Base-by-base conservation (phyloP, 2,797 vertebrate species). In the Tolypeutes matacus region DNA sequence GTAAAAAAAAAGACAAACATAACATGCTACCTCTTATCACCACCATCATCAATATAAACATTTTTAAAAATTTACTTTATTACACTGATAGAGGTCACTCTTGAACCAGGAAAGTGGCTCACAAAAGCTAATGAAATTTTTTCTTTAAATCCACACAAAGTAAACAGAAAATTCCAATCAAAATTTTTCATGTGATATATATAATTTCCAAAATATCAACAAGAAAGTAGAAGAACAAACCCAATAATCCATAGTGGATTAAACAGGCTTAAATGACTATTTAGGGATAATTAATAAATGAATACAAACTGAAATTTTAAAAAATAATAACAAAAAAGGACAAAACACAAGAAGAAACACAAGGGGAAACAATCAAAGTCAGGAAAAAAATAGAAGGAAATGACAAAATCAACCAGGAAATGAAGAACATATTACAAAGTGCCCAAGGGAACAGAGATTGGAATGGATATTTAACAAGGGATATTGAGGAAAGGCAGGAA, bases 321-420 rank as follows among this genome's bases (percentile, higher is more conserved):
- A 86, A 60, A 62, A 29, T 36, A 81, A 77, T 39, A 20, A 21
- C 3, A 84, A 31, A 83, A 86, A 70, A 42, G 1, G 53, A 76
- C 1, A 65, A 5, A 46, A 87, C 8, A 51, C 9, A 70, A 5
- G 58, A 75, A 42, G 56, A 89, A 86, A 78, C 58, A 14, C 5
- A 86, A 23, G 58, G 46, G 53, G 34, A 85, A 13, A 49, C 53
- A 67, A 60, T 70, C 15, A 49, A 86, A 12, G 64, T 91, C 39
- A 69, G 21, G 21, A 77, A 87, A 65, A 13, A 75, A 75, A 18
- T 3, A 58, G 58, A 92, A 65, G 49, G 29, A 53, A 88, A 77
- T 25, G 46, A 17, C n/a, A 64, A 94, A 81, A 21, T 56, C 23
- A 87, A 86, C 20, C 20, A 76, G 62, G 17, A 85, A 95, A 90